Evolutionary conservation across 2,113 vertebrate genomes (phyloP), one percentile per base, ranked within the genome.

Genomic region (Panurus biarmicus): DNA sequence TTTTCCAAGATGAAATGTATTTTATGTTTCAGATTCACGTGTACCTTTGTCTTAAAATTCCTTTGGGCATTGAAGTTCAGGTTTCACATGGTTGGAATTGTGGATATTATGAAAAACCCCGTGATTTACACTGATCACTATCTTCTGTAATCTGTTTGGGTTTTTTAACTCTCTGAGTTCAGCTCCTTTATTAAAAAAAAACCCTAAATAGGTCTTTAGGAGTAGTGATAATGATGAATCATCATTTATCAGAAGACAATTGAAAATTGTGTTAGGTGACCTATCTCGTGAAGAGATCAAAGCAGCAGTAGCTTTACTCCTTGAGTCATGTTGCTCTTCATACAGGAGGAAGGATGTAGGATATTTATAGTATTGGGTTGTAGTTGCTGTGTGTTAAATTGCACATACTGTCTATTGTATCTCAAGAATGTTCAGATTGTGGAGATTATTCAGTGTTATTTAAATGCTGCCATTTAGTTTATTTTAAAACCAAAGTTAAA

Each of bases 321-420:
- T 71, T 87, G 48, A 69, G 31, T 25, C 8, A 9, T 18, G 6
- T 87, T 78, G 26, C 26, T 71, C 10, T 58, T 84, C 7, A 5
- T 36, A 25, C 14, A 45, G 40, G 12, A 82, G 19, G 7, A 51
- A 45, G 12, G 14, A 21, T 61, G 22, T 12, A n/a, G 40, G 8
- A 1, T 36, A 20, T 72, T 77, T 82, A 12, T 29, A 23, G 6
- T 35, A 8, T 16, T 47, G 40, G 1, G 3, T 28, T 90, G 14
- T 53, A 50, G n/a, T 53, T 42, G 26, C 20, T 57, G 10, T 60
- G 11, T 67, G 5, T 45, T 89, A 65, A 71, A 21, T 35, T n/a
- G 35, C 11, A 5, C 12, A 2, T 47, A 10, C 26, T 61, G 3
- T 0, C 0, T 76, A 25, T 24, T 58, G 2, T 51, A 17, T 85